Conservation (phyloP, 2,797 vertebrate genomes). For the Lemur catta region DNA sequence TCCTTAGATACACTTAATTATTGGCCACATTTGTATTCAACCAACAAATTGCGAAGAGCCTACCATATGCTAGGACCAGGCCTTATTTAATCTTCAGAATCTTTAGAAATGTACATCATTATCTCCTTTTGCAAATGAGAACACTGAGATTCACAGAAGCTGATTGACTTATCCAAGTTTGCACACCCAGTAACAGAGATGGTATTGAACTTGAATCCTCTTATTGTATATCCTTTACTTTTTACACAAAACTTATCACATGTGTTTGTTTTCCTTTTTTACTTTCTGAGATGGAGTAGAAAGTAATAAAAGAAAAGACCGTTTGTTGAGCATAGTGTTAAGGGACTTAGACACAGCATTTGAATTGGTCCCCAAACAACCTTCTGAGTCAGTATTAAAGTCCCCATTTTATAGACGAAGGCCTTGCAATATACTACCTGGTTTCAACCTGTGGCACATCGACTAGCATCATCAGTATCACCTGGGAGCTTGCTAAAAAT, state of each 20-base stretch:
- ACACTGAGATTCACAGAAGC: neutral
- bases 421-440: neutral
- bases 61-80: neutral
- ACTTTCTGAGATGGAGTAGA: neutral
- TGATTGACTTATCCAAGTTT: neutral
- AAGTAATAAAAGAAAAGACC: neutral
- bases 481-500: conserved; percentile 49
- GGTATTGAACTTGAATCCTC: neutral
- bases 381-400: neutral
- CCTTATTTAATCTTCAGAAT: neutral
- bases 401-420: neutral
- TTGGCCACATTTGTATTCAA: neutral
- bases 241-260: neutral
- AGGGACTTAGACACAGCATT: neutral
- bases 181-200: neutral
- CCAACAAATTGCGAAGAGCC: neutral
- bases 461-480: neutral
- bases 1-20: neutral
- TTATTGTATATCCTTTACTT: neutral
- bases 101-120: neutral
- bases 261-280: neutral
- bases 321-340: neutral
- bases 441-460: neutral
- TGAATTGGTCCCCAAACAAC: neutral
- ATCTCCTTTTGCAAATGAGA: neutral